These are phyloP conservation scores for Rhegmatorhina hoffmannsi DNA, from an alignment of 2,113 vertebrate species.

Conservation along the genomic window DNA sequence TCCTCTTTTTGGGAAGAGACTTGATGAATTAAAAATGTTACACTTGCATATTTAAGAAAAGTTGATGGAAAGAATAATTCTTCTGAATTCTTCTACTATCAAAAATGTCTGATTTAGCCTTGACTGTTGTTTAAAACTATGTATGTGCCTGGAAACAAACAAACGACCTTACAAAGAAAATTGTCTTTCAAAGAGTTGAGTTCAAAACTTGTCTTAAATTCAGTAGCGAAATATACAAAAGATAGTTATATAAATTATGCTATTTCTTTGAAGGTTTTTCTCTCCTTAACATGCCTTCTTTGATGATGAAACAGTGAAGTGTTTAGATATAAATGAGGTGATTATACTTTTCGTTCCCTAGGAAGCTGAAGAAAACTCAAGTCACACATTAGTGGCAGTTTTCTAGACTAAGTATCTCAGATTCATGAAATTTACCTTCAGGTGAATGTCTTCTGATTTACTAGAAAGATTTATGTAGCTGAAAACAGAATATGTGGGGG, in stretches of 20 bases:
- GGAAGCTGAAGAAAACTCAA: neutral
- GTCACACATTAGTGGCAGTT: neutral
- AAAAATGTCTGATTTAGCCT: neutral
- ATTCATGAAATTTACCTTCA: neutral
- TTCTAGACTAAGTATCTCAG: neutral
- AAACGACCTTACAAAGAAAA: neutral
- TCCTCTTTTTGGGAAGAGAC: neutral
- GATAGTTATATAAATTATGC: neutral
- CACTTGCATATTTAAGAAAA: neutral
- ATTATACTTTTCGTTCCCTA: neutral
- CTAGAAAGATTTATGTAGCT: neutral
- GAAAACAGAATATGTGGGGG: neutral
- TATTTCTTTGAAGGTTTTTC: neutral
- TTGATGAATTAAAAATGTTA: neutral
- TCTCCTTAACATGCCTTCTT: neutral
- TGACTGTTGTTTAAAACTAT: neutral
- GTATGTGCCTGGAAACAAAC: neutral
- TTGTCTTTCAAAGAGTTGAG: neutral
- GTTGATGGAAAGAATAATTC: neutral
- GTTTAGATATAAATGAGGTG: neutral
- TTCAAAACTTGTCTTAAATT: conserved; percentile 1
- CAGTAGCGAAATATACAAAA: neutral
- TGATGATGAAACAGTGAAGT: neutral
- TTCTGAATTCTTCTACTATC: neutral
- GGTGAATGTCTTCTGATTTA: neutral